A percentile compares a stretch with the other conserved stretches of the same genome.
Evolutionary conservation across 1,140 invertebrate species (phyloP).

Genomic region (Panulirus ornatus): DNA sequence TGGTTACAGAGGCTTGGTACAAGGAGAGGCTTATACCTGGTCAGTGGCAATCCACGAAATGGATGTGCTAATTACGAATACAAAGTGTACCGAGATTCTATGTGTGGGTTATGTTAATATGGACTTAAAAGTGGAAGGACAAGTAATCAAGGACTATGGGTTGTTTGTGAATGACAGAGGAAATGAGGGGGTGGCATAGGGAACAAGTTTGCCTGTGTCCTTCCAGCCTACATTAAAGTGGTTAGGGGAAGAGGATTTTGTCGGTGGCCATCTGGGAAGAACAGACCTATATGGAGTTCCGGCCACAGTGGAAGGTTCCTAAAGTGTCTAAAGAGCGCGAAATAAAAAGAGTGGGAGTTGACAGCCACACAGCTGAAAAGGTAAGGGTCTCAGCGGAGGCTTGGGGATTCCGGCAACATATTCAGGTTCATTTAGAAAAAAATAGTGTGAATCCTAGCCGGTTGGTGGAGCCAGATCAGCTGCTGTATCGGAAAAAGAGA

Average conservation of each 20-base stretch:
- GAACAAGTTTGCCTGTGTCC: not conserved
- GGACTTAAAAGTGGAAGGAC: not conserved
- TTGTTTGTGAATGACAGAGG: not conserved
- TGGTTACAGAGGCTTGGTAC: slow-evolving; percentile 24
- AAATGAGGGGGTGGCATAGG: not conserved
- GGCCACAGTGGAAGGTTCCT: not conserved
- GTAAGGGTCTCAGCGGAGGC: not conserved
- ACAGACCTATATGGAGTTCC: not conserved
- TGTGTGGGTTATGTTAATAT: slow-evolving; percentile 11
- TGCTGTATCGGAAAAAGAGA: not conserved
- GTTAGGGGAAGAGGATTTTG: not conserved
- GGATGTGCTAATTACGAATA: not conserved
- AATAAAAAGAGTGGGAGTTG: not conserved
- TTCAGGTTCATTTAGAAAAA: not conserved
- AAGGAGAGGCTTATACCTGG: not conserved
- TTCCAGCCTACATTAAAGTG: not conserved
- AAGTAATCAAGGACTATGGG: slow-evolving; percentile 1
- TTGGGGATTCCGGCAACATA: not conserved
- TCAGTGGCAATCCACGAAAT: not conserved
- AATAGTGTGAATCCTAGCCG: not conserved
- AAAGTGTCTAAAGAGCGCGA: not conserved
- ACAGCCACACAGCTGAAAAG: not conserved
- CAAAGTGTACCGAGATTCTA: not conserved
- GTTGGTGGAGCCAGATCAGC: not conserved
- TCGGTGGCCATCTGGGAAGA: slow-evolving; percentile 4